Evolutionary conservation across 2,888 invertebrate species (phyloP), one percentile per base, ranked within the genome.

Genomic region (Epiperipatus broadwayi): DNA sequence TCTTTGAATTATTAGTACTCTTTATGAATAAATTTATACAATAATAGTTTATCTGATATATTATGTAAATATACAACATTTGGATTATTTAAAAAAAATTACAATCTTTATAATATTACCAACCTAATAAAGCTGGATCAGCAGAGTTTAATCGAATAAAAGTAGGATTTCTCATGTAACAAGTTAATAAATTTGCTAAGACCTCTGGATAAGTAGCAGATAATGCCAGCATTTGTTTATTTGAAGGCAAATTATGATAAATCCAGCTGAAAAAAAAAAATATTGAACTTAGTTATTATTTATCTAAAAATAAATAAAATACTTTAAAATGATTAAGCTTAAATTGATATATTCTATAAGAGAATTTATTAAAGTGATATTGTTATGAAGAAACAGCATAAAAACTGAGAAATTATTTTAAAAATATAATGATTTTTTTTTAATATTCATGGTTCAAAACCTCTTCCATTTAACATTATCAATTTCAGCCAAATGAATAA

Each of bases 121-220:
- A 52, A 53, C 63, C 65, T 29, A 65, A 46, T 22, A 64, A 48
- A 37, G 87, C 60, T 16, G 76, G 60, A 48, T 62, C 67, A 18
- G 72, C 65, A 32, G 67, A 59, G 47, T 78, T 74, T 5, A 85
- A 73, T 15, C 75, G 72, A 3, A 83, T 68, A 47, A 77, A 69
- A 38, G 76, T 68, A 3, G 84, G 80, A 44, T 73, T 72, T 39
- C 71, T 63, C 73, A 91, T 81, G 55, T 78, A 79, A 35, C 69
- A 66, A 20, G 68, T 64, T 37, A 93, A 63, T 46, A 78, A 71
- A 10, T 64, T 59, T 47, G 78, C 75, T 35, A 87, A 61, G 41
- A 69, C 66, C 43, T 75, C 69, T 12, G 81, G 74, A 61, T 81
- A 93, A 10, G 95, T 95, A 4, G 95, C 95, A 58, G 91, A 91